Conservation (phyloP, 2,113 vertebrate species). For the Ceuthmochares aereus region DNA sequence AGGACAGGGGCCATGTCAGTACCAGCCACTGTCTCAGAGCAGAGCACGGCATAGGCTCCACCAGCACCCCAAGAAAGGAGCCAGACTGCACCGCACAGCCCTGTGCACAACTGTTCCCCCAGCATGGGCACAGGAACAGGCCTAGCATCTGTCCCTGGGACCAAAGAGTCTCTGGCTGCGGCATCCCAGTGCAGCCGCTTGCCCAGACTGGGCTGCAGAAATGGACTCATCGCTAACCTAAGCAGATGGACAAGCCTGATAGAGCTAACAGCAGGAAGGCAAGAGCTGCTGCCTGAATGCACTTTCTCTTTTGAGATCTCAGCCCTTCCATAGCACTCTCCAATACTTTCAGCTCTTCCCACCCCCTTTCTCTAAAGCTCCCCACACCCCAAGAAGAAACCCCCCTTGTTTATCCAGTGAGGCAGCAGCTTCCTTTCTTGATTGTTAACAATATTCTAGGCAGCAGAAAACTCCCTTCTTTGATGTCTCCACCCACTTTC, state of each 20-base stretch:
- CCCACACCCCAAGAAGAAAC: not conserved
- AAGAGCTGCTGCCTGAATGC: not conserved
- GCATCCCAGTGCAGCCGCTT: not conserved
- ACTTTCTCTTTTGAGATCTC: not conserved
- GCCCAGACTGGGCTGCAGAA: not conserved
- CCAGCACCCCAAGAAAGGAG: not conserved
- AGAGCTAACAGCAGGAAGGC: not conserved
- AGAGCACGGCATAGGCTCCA: not conserved
- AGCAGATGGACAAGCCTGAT: not conserved
- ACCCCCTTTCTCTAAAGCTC: not conserved
- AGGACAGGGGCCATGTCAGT: not conserved
- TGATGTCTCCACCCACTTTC: not conserved
- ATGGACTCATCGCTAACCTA: not conserved
- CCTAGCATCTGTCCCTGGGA: not conserved
- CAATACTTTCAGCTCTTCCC: not conserved
- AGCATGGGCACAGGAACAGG: fast-evolving
- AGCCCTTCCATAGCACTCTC: not conserved
- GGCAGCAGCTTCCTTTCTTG: not conserved
- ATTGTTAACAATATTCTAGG: not conserved
- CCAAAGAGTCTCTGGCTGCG: not conserved
- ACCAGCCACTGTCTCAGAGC: not conserved
- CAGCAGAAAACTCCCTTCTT: not conserved
- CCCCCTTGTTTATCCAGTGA: not conserved
- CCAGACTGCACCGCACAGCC: not conserved
- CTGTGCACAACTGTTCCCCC: no score